Evolutionary conservation across 2,797 vertebrate genomes (phyloP).

Genomic region (Rhabdophis nuchalis): DNA sequence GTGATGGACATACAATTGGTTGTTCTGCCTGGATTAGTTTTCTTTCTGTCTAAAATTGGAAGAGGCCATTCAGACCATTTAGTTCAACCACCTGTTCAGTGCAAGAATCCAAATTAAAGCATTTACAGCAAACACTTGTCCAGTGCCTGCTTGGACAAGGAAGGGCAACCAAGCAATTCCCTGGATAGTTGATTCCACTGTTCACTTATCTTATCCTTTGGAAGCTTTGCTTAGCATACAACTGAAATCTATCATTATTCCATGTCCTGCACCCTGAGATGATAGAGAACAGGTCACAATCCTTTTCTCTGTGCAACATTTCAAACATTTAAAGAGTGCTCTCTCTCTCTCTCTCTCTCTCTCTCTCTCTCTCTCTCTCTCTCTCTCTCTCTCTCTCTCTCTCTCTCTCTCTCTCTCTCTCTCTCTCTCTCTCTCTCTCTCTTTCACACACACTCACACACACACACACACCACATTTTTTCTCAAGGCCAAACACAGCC

Average conservation of each 20-base stretch:
- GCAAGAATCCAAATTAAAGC: neutral
- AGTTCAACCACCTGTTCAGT: neutral
- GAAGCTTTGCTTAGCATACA: neutral
- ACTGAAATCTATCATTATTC: neutral
- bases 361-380: too few relatives aligned
- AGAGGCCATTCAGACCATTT: neutral
- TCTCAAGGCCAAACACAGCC: neutral
- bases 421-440: too few relatives aligned
- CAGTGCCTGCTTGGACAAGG: neutral
- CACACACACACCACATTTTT: neutral
- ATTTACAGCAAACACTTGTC: neutral
- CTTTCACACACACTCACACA: too few relatives aligned
- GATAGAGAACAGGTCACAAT: neutral
- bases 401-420: too few relatives aligned
- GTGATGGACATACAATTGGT: neutral
- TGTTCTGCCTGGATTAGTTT: neutral
- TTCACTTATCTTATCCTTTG: neutral
- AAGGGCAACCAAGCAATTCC: neutral
- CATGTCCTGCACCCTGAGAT: neutral
- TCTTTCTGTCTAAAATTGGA: neutral
- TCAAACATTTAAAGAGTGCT: neutral
- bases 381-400: too few relatives aligned
- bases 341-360: too few relatives aligned
- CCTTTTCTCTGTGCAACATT: neutral
- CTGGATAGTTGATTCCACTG: neutral